Evolutionary conservation across 1,140 invertebrate genomes (phyloP), one percentile per base, ranked within the genome.

Genomic region (Gonioctena quinquepunctata): DNA sequence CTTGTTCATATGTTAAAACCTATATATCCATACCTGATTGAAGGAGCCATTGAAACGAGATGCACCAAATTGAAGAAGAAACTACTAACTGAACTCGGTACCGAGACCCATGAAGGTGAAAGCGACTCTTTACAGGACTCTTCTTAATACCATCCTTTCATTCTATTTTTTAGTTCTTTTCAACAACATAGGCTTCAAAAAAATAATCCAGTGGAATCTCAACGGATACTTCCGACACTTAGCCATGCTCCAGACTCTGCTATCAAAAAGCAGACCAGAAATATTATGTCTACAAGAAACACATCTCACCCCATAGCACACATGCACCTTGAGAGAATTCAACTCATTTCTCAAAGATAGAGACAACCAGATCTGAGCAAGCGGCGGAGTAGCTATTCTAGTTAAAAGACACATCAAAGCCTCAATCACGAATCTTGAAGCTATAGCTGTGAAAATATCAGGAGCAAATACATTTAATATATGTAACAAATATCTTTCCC

Each of bases 41-140:
- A 0, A 13, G 25, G 56, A 59, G 21, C 18, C 11, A 59, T 59
- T n/a, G 18, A 59, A 59, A 59, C 8, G 3, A 59, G 56, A 59
- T 59, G 56, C 23, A 59, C 56, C 23, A 59, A 59, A 59, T 22
- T 59, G 11, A 42, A 23, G 13, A 59, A 11, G 22, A 59, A 59
- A 13, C 11, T 59, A 54, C 8, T 54, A 54, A 18, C 50, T 19
- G 13, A 54, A n/a, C 50, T 54, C 21, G 13, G 18, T n/a, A 54
- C 33, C 33, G 33, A 54, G 18, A 18, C 16, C 13, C 33, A 42
- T 8, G 50, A 54, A 7, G 8, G 13, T 22, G 50, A 54, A 54
- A 54, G 50, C 18, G 50, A 54, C 50, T 54, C 50, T 5, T 54
- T 18, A 18, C 50, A 18, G 18, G 21, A 54, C 16, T n/a, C 21